Evolutionary conservation across 2,888 invertebrate genomes (phyloP), one percentile per base, ranked within the genome.

Genomic region (Neocrepidodera transversa): DNA sequence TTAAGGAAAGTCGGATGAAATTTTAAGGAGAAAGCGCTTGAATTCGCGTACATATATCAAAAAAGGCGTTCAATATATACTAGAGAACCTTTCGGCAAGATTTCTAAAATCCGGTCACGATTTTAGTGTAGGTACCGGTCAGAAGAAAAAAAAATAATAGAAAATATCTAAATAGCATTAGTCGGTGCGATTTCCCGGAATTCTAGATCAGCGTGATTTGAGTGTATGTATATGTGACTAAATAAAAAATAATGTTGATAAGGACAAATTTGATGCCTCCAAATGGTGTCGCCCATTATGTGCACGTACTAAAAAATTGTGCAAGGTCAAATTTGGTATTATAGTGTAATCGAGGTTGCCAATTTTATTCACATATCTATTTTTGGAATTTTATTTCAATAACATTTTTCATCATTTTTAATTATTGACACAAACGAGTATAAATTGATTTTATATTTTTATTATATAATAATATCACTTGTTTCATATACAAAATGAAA

Each of bases 51-150:
- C 40, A 50, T 54, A 54, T 36, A 54, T 54, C 53, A 53, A 63
- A 60, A 59, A 64, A 65, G 50, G 63, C 58, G 61, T 64, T 63
- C 64, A 56, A 65, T 63, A 64, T 55, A 57, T 47, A 55, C 53
- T 6, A 23, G 54, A 62, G 57, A 60, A 66, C 68, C 73, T 74
- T 72, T 72, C 70, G 72, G 74, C 73, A 60, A 71, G 71, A 74
- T 74, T 73, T 74, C 72, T 73, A 72, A 69, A 64, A 62, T 63
- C 59, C 59, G 64, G 69, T 73, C 71, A 74, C 74, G 71, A 71
- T 70, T 66, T 67, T 62, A 53, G 53, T 53, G 45, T 43, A 26
- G 3, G 23, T 6, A n/a, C n/a, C 30, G 28, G 20, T 28, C 57
- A 13, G 28, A 11, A 14, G 35, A 49, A 58, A 30, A 49, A 50